Percentiles rank a stretch among this genome's conserved stretches.
Evolutionary conservation across 2,113 vertebrate genomes (phyloP).

Genomic region (Ceyx cyanopectus): DNA sequence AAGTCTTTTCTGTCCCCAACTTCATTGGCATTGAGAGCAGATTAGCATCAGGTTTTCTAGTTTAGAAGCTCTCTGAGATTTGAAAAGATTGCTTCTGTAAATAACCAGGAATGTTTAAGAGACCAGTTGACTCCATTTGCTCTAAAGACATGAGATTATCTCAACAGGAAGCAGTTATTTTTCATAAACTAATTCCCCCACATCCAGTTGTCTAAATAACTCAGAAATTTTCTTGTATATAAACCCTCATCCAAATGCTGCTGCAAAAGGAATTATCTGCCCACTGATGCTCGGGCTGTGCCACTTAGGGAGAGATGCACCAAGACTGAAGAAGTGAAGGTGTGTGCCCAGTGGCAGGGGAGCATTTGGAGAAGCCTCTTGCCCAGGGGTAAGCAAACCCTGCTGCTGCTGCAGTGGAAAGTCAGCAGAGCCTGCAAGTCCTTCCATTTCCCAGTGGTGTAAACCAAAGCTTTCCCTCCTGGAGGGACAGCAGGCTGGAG

Average conservation of each 20-base stretch:
- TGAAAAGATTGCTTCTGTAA: not conserved
- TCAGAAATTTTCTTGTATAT: not conserved
- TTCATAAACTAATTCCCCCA: not conserved
- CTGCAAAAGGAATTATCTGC: not conserved
- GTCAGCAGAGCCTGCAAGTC: not conserved
- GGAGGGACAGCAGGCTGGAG: not conserved
- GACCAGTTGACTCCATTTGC: not conserved
- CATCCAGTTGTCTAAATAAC: not conserved
- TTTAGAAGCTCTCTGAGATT: not conserved
- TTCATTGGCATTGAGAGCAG: not conserved
- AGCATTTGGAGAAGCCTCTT: not conserved
- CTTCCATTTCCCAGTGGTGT: fast-evolving
- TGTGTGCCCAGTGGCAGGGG: not conserved
- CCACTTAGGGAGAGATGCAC: not conserved
- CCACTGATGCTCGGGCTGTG: fast-evolving
- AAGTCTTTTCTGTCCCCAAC: not conserved
- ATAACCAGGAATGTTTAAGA: not conserved
- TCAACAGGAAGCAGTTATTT: not conserved
- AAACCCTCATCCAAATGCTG: not conserved
- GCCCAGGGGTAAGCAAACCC: not conserved
- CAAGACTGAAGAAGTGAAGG: not conserved
- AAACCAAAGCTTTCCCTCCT: not conserved
- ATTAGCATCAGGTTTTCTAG: not conserved
- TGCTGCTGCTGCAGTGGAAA: not conserved
- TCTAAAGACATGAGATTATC: not conserved